These are phyloP conservation scores for Discoglossus pictus DNA, from an alignment of 2,797 vertebrate species.

Conservation along the genomic window DNA sequence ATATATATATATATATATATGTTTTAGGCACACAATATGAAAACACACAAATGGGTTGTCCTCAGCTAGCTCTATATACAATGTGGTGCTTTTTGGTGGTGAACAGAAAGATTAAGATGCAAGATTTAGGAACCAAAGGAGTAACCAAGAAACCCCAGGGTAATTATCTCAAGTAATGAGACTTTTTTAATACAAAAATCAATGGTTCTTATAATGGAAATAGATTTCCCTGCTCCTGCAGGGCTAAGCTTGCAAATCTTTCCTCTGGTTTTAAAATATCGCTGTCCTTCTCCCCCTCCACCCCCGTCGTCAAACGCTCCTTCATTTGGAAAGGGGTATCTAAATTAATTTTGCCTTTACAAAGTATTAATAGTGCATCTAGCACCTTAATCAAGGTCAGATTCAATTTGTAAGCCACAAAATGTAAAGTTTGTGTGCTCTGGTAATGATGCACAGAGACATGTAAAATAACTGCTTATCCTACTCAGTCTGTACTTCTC, in stretches of 20 bases:
- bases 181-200: conserved; percentile 78
- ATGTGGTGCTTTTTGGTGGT: conserved; percentile 16
- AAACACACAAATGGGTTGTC: too few relatives aligned
- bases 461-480: too few relatives aligned
- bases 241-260: conserved; percentile 68
- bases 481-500: too few relatives aligned
- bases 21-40: too few relatives aligned
- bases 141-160: conserved; percentile 71
- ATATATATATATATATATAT: too few relatives aligned
- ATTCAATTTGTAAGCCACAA: conserved; percentile 1
- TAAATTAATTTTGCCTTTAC: conserved; percentile 27
- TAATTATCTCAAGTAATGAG: conserved; percentile 80
- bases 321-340: conserved; percentile 18
- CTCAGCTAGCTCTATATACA: conserved; percentile 12
- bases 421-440: too few relatives aligned
- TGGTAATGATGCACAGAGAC: too few relatives aligned
- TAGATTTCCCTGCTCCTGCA: conserved; percentile 71
- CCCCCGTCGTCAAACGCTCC: conserved; percentile 23
- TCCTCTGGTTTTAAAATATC: conserved; percentile 54
- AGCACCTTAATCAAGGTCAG: neutral
- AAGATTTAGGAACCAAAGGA: conserved; percentile 74
- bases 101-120: conserved; percentile 44
- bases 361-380: conserved; percentile 16
- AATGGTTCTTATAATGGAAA: conserved; percentile 80
- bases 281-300: conserved; percentile 21